phyloP scores from a whole-genome alignment of 2,113 vertebrate species.

The Ailuropoda melanoleuca region DNA sequence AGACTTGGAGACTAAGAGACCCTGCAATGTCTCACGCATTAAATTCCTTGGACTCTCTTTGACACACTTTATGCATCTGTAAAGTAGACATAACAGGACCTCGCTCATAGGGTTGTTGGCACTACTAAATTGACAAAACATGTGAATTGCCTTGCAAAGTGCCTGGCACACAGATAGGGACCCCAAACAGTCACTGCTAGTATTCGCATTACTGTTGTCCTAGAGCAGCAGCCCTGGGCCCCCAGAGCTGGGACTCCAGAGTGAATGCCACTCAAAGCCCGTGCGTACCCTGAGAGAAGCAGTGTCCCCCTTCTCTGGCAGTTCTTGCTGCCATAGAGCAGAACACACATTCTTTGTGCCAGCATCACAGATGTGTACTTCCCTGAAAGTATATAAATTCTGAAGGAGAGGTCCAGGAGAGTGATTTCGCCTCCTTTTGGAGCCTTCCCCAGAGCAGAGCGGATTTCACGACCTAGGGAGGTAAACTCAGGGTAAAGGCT shows the following conservation, averaged over 20 bases:
- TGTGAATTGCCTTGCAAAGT: background rate
- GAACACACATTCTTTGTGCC: background rate
- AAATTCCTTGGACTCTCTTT: background rate
- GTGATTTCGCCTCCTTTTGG: background rate
- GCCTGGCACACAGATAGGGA: background rate
- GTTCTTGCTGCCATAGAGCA: background rate
- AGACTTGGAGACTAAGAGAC: background rate
- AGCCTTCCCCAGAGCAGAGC: background rate
- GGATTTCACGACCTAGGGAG: background rate
- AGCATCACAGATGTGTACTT: background rate
- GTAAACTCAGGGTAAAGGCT: background rate
- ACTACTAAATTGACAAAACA: background rate
- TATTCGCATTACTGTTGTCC: background rate
- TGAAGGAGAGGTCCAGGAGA: background rate
- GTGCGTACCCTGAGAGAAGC: fast-evolving
- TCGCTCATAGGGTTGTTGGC: background rate
- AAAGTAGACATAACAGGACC: background rate
- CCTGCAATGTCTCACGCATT: background rate
- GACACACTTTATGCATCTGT: background rate
- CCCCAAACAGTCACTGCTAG: background rate
- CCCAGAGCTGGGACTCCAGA: background rate
- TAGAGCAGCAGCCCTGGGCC: background rate
- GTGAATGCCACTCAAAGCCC: fast-evolving
- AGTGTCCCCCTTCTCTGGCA: background rate
- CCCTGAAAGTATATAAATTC: background rate